Conservation (phyloP, 2,113 vertebrate genomes). For the Uria aalge region DNA sequence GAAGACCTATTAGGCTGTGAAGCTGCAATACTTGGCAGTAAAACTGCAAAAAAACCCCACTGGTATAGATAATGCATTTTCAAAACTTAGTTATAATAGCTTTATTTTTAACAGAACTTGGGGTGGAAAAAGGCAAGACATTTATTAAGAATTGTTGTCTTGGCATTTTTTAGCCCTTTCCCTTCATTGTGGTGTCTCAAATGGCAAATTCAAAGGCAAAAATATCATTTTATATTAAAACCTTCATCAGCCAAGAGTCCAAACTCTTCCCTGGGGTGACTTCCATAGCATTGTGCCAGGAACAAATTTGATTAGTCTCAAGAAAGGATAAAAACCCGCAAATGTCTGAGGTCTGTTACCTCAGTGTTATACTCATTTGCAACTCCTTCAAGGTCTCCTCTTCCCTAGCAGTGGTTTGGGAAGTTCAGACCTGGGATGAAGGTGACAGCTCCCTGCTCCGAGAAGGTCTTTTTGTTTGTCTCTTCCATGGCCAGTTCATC, state of each 20-base stretch:
- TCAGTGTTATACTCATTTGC: background rate
- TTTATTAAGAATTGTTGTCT: background rate
- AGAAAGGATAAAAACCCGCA: background rate
- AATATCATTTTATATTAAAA: background rate
- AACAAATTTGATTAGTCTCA: background rate
- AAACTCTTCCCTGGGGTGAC: background rate
- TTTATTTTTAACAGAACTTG: background rate
- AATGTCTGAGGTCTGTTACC: background rate
- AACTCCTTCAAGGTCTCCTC: background rate
- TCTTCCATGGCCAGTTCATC: background rate
- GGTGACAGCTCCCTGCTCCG: background rate
- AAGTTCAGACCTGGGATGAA: background rate
- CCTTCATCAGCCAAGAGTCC: background rate
- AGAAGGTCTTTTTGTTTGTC: background rate
- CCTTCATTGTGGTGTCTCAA: background rate
- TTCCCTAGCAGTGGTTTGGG: background rate
- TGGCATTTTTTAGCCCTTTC: background rate
- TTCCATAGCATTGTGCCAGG: background rate
- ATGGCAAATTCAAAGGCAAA: background rate
- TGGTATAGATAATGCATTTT: background rate
- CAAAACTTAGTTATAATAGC: background rate
- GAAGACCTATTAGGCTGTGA: background rate
- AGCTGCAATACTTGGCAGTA: background rate
- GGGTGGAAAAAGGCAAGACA: background rate
- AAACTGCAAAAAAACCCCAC: background rate